Conservation (phyloP, 2,888 invertebrate species). For the Aplocera efformata region DNA sequence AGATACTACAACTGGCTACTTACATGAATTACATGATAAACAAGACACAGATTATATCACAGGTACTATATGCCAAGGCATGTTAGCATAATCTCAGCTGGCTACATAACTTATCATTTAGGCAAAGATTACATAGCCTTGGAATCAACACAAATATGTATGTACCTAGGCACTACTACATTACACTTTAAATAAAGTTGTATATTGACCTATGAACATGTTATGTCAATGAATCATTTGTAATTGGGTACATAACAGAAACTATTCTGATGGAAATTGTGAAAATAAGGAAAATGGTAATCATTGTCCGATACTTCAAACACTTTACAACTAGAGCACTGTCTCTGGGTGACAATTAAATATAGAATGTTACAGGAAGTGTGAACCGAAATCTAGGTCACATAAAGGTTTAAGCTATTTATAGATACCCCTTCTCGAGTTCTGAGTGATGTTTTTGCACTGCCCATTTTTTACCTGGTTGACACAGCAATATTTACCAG, state of each 20-base stretch:
- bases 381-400: slow-evolving; percentile 59
- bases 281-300: slow-evolving; percentile 18
- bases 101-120: slow-evolving; percentile 23
- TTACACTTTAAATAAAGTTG: too few species aligned
- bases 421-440: slow-evolving; percentile 30
- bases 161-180: slow-evolving; percentile 13
- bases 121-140: slow-evolving; percentile 46
- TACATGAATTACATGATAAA: background rate
- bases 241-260: too few species aligned
- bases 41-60: background rate
- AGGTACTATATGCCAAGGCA: background rate
- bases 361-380: slow-evolving; percentile 66
- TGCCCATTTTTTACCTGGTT: slow-evolving; percentile 11
- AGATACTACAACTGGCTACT: too few species aligned
- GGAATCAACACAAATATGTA: slow-evolving; percentile 28
- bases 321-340: slow-evolving; percentile 46
- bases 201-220: too few species aligned
- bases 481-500: slow-evolving; percentile 11
- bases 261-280: background rate
- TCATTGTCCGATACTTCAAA: slow-evolving; percentile 21
- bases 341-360: slow-evolving; percentile 57
- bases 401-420: slow-evolving; percentile 58
- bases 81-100: slow-evolving; percentile 8
- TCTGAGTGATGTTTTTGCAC: slow-evolving; percentile 2
- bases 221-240: too few species aligned